phyloP scores from a whole-genome alignment of 2,113 vertebrate genomes.

The Gymnogyps californianus region DNA sequence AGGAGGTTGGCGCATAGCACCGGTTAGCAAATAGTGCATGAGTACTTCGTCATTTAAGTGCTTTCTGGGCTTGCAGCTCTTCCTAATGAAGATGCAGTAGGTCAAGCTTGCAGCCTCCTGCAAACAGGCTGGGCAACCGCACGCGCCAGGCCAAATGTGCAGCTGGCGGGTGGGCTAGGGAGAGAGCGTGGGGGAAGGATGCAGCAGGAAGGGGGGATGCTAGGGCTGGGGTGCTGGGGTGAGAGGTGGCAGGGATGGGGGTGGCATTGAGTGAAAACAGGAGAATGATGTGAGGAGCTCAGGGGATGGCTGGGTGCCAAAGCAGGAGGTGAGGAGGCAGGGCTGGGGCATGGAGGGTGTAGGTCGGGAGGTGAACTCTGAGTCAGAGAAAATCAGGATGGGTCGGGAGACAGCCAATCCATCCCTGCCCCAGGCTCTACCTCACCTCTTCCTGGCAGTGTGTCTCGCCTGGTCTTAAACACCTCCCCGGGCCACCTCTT shows the following conservation, averaged over 20 bases:
- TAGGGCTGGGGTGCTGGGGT: not conserved
- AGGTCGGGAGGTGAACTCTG: not conserved
- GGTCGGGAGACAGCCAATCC: not conserved
- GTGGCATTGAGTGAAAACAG: not conserved
- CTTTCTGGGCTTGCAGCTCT: slow-evolving; percentile 7
- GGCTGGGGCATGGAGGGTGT: not conserved
- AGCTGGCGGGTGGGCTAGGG: not conserved
- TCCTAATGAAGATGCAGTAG: not conserved
- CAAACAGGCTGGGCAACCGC: not conserved
- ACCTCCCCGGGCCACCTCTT: not conserved
- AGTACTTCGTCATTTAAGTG: not conserved
- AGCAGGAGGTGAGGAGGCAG: not conserved
- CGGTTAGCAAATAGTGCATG: not conserved
- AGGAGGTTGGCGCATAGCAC: not conserved
- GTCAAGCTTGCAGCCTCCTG: not conserved
- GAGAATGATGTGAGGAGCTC: not conserved
- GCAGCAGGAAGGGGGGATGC: not conserved
- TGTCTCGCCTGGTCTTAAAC: not conserved
- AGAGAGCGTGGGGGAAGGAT: rapidly evolving
- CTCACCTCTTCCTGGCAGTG: not conserved
- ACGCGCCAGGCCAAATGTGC: rapidly evolving
- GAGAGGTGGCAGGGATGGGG: not conserved
- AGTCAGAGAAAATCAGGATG: not conserved
- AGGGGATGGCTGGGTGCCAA: not conserved
- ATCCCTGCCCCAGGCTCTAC: not conserved